These are phyloP conservation scores for Apotomis turbidana DNA, from an alignment of 2,888 invertebrate species.

Conservation along the genomic window DNA sequence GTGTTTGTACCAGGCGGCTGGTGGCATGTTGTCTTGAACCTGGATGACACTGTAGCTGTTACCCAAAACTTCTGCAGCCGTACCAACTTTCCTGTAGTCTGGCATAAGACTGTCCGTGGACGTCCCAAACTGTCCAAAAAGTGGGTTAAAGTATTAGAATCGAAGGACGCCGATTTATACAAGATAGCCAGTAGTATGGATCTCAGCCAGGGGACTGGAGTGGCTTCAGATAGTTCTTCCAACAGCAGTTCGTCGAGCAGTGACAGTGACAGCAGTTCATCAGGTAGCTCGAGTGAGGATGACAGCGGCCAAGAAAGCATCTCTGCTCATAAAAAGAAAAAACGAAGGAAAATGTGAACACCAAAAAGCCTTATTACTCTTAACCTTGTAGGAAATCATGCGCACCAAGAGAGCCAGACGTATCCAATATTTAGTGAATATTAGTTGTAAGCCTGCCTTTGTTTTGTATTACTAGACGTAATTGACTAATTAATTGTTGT, in stretches of 20 bases:
- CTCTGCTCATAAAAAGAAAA: conserved; percentile 92
- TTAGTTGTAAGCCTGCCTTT: conserved; percentile 55
- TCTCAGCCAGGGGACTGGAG: conserved; percentile 92
- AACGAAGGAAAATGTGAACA: conserved; percentile 84
- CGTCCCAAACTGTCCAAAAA: conserved; percentile 97
- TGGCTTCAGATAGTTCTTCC: conserved; percentile 97
- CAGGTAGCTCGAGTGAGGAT: conserved; percentile 84
- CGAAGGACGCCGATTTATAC: conserved; percentile 91
- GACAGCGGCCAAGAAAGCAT: conserved; percentile 96
- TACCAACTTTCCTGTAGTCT: conserved; percentile 98
- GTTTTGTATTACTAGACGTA: conserved; percentile 74
- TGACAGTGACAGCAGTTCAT: conserved; percentile 83
- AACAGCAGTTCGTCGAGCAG: conserved; percentile 92
- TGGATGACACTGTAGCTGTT: conserved; percentile 98
- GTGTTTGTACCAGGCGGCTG: conserved; percentile 99
- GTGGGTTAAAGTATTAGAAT: conserved; percentile 89
- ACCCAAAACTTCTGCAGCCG: conserved; percentile 99
- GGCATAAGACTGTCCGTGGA: conserved; percentile 98
- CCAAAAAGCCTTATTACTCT: conserved; percentile 57
- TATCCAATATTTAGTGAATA: conserved; percentile 46
- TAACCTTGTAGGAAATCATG: conserved; percentile 49
- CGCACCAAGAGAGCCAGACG: conserved; percentile 49
- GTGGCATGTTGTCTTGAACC: conserved; percentile 99
- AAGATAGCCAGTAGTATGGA: conserved; percentile 92
- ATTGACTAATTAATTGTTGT: conserved; percentile 58